Conservation (phyloP, 2,113 vertebrate species). For the Eupsittula cactorum region DNA sequence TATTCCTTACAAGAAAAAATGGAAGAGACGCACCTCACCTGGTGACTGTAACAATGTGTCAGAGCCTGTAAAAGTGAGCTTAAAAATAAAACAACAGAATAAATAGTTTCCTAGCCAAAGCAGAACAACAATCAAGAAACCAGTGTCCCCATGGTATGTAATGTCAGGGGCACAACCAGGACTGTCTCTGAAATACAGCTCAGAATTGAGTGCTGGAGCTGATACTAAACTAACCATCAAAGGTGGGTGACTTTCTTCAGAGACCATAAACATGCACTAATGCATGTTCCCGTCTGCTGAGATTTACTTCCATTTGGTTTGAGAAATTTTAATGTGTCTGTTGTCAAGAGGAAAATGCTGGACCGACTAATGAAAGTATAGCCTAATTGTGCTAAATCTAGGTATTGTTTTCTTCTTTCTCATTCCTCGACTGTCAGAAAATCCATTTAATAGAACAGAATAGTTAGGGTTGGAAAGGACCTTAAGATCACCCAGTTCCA, state of each 20-base stretch:
- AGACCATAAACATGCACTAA: neutral
- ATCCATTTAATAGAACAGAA: neutral
- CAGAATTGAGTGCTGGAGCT: neutral
- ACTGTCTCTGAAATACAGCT: neutral
- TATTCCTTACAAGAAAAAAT: neutral
- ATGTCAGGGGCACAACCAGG: neutral
- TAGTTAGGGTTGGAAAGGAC: too few species aligned
- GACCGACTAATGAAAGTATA: neutral
- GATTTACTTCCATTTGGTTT: neutral
- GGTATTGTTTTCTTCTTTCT: neutral
- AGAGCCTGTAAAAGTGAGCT: neutral
- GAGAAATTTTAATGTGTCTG: neutral
- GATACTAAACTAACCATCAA: neutral
- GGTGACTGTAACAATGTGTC: neutral
- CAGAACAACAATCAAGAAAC: neutral
- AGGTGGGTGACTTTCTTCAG: neutral
- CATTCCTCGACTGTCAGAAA: neutral
- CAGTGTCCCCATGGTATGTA: neutral
- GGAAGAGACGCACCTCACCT: neutral
- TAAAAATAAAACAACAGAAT: neutral
- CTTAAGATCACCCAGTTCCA: too few species aligned
- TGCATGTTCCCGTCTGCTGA: neutral
- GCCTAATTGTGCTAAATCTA: neutral
- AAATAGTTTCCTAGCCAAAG: neutral
- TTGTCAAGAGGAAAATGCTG: neutral